Conservation (phyloP, 2,113 vertebrate genomes). For the Telmatochromis sp. region DNA sequence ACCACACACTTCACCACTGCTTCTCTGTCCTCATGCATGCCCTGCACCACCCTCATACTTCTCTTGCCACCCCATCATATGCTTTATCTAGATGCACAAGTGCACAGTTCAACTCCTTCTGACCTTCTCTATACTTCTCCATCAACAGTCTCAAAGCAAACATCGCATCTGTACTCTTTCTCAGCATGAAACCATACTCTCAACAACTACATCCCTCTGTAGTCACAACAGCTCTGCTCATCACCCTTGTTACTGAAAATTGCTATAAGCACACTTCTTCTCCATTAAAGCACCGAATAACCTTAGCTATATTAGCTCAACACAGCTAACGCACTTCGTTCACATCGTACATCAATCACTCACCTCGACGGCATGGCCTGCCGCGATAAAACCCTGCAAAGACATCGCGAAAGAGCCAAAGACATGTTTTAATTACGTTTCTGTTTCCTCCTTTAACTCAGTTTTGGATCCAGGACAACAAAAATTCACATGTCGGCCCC, state of each 20-base stretch:
- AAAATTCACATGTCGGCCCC: neutral
- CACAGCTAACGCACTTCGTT: neutral
- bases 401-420: neutral
- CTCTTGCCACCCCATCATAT: neutral
- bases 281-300: neutral
- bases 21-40: neutral
- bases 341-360: neutral
- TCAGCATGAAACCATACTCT: neutral
- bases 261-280: neutral
- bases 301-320: neutral
- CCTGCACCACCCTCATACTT: neutral
- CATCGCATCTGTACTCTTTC: neutral
- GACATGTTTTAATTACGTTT: constrained; percentile 30
- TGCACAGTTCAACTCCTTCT: neutral
- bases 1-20: neutral
- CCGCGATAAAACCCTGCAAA: constrained; percentile 31
- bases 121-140: neutral
- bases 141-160: neutral
- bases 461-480: neutral
- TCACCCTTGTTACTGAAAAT: neutral
- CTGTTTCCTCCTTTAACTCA: neutral
- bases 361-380: constrained; percentile 31
- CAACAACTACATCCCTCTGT: neutral
- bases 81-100: neutral
- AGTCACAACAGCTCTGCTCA: neutral